Conservation (phyloP, 2,797 vertebrate genomes). For the Anguilla marmorata region DNA sequence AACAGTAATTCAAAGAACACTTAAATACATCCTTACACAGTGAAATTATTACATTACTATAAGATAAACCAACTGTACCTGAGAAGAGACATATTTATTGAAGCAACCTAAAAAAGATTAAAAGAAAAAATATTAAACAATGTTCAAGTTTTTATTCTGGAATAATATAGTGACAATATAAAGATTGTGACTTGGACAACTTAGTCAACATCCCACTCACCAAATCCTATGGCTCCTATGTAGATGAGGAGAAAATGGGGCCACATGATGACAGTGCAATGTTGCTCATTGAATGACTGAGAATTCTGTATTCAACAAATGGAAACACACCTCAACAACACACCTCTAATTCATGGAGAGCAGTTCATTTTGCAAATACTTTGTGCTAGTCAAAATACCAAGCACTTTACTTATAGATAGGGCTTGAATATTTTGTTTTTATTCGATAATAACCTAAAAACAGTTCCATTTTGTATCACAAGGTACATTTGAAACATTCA, state of each 20-base stretch:
- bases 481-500: no score
- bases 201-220: conserved; percentile 15
- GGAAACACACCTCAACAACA: neutral
- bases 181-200: neutral
- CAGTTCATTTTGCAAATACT: neutral
- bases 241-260: conserved; percentile 24
- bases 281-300: neutral
- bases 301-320: neutral
- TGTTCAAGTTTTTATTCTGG: neutral
- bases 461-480: no score
- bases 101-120: neutral
- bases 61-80: neutral
- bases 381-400: neutral
- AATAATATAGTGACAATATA: neutral
- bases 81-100: neutral
- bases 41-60: neutral
- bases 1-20: neutral
- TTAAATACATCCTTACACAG: neutral
- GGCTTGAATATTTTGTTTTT: neutral
- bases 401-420: neutral
- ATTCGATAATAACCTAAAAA: neutral
- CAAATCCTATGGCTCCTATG: neutral
- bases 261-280: conserved; percentile 8
- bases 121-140: neutral
- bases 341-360: neutral